Conservation (phyloP, 2,797 vertebrate genomes). For the Tragopan temminckii region DNA sequence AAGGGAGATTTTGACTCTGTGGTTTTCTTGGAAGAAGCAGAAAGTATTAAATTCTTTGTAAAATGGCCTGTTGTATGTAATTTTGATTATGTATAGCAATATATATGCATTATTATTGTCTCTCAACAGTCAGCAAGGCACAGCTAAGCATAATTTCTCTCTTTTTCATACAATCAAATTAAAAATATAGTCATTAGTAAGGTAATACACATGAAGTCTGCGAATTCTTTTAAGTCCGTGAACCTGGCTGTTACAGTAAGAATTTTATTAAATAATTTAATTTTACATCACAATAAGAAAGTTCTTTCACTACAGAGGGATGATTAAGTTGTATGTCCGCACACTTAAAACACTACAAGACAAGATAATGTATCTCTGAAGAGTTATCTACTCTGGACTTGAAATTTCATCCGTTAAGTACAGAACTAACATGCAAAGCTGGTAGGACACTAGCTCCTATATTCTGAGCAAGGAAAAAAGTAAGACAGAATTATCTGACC, state of each 20-base stretch:
- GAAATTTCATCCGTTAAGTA: background rate
- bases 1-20: background rate
- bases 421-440: background rate
- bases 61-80: background rate
- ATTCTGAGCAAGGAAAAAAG: background rate
- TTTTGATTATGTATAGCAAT: background rate
- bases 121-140: background rate
- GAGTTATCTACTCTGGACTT: background rate
- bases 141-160: background rate
- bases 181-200: background rate
- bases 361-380: background rate
- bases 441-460: background rate
- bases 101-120: background rate
- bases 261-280: background rate
- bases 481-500: background rate
- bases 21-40: background rate
- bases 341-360: conserved; percentile 3
- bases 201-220: background rate
- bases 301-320: background rate
- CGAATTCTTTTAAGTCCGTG: background rate
- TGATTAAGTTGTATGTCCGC: background rate
- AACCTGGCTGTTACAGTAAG: background rate
- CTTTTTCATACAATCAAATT: background rate
- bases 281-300: background rate
- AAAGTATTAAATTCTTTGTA: background rate